These are phyloP conservation scores for Eira barbara DNA, from an alignment of 2,113 vertebrate species.

Conservation along the genomic window DNA sequence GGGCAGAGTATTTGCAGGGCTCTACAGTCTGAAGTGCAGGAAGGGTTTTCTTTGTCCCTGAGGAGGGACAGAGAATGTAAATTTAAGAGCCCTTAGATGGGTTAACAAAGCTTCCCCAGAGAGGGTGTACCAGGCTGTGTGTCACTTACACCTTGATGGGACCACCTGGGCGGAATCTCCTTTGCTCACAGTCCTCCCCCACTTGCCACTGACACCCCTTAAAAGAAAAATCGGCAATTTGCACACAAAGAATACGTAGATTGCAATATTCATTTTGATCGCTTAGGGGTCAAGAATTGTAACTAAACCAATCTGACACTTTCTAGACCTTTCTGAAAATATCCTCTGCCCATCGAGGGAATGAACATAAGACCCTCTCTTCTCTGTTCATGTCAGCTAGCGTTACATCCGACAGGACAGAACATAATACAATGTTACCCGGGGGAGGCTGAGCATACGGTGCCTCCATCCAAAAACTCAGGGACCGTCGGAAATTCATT, in stretches of 20 bases:
- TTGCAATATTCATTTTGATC: not conserved
- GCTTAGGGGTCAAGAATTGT: not conserved
- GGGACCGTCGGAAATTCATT: not conserved
- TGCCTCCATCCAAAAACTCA: not conserved
- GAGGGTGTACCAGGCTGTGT: not conserved
- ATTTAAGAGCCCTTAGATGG: not conserved
- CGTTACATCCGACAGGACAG: not conserved
- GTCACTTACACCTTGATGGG: not conserved
- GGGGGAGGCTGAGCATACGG: not conserved
- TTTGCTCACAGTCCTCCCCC: not conserved
- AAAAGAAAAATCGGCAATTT: not conserved
- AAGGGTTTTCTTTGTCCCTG: constrained; percentile 49
- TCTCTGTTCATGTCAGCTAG: not conserved
- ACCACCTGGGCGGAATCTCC: not conserved
- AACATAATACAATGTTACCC: not conserved
- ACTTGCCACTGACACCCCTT: not conserved
- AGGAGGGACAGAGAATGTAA: constrained; percentile 42
- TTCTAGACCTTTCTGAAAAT: constrained; percentile 15
- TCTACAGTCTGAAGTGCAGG: constrained; percentile 70
- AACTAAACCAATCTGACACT: not conserved
- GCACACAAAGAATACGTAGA: not conserved
- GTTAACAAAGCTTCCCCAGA: not conserved
- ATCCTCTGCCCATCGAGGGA: not conserved
- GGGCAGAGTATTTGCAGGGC: constrained; percentile 62
- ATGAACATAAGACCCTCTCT: not conserved